Conservation (phyloP, 2,797 vertebrate genomes). For the Arrhamphus sclerolepis region DNA sequence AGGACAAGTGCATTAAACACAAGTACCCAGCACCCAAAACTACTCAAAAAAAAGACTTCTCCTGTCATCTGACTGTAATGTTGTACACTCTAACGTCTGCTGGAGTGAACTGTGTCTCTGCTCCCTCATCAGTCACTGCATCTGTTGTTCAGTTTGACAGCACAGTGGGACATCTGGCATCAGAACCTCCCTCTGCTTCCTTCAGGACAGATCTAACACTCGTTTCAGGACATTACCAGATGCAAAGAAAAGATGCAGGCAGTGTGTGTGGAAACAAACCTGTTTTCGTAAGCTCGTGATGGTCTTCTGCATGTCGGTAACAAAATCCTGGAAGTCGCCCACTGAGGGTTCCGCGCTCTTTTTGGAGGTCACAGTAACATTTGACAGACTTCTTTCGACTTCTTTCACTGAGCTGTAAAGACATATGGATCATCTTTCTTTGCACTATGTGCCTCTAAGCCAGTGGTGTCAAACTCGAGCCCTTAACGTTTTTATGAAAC, state of each 20-base stretch:
- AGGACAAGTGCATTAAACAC: not conserved
- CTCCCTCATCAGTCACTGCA: no score
- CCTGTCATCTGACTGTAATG: no score
- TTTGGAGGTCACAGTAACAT: slow-evolving; percentile 72
- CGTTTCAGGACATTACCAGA: not conserved
- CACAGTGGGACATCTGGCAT: no score
- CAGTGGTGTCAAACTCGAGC: no score
- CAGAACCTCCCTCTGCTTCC: no score
- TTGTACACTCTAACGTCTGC: no score
- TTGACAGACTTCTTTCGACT: slow-evolving; percentile 55
- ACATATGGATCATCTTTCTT: not conserved
- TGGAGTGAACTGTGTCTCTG: no score
- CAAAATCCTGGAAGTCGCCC: slow-evolving; percentile 94
- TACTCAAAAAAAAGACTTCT: no score
- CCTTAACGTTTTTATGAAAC: no score
- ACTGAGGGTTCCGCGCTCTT: slow-evolving; percentile 73
- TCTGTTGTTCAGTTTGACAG: no score
- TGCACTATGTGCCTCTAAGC: no score
- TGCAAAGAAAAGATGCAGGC: not conserved
- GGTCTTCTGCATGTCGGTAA: slow-evolving; percentile 94
- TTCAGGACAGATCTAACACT: not conserved
- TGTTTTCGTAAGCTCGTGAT: slow-evolving; percentile 94
- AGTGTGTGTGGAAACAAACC: slow-evolving; percentile 69
- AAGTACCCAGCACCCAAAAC: no score
- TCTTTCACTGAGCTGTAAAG: slow-evolving; percentile 72